Percentiles rank a stretch among this genome's conserved stretches.
Evolutionary conservation across 1,140 invertebrate genomes (phyloP).

Genomic region (Oppia nitens): DNA sequence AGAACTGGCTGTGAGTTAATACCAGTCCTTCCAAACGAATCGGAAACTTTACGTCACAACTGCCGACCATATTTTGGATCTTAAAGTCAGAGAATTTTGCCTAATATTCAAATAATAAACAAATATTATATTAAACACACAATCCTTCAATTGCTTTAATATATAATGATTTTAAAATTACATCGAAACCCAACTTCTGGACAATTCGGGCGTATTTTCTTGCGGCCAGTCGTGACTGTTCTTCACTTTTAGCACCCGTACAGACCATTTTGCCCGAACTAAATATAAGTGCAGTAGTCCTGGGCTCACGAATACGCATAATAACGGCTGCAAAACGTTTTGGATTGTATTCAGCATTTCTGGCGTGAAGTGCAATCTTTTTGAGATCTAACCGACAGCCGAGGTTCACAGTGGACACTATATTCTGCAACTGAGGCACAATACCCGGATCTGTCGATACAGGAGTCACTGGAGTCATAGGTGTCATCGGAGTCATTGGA

Average conservation of each 20-base stretch:
- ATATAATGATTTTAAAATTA: slow-evolving; percentile 33
- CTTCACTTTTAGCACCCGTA: slow-evolving; percentile 98
- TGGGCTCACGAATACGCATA: slow-evolving; percentile 94
- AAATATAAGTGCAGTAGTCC: slow-evolving; percentile 97
- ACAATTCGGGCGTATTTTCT: slow-evolving; percentile 98
- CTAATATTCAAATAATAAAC: slow-evolving; percentile 35
- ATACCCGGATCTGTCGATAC: slow-evolving; percentile 73
- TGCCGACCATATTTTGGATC: slow-evolving; percentile 99
- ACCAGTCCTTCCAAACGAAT: slow-evolving; percentile 93
- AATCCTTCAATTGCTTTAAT: too few relatives aligned
- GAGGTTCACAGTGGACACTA: slow-evolving; percentile 94
- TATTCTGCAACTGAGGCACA: slow-evolving; percentile 83
- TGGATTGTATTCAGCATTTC: slow-evolving; percentile 99
- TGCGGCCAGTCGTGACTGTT: slow-evolving; percentile 85
- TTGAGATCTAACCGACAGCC: slow-evolving; percentile 89
- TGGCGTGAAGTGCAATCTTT: slow-evolving; percentile 92
- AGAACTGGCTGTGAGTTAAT: slow-evolving; percentile 91
- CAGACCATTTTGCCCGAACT: slow-evolving; percentile 99
- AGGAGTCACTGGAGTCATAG: slow-evolving; percentile 86
- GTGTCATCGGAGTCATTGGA: slow-evolving; percentile 39
- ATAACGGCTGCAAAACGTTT: slow-evolving; percentile 99
- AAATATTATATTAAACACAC: slow-evolving; percentile 42
- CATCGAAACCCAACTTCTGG: slow-evolving; percentile 90
- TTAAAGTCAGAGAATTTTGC: slow-evolving; percentile 99
- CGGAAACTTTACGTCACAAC: slow-evolving; percentile 97